Conservation (phyloP, 2,113 vertebrate genomes). For the Elaphurus davidianus region DNA sequence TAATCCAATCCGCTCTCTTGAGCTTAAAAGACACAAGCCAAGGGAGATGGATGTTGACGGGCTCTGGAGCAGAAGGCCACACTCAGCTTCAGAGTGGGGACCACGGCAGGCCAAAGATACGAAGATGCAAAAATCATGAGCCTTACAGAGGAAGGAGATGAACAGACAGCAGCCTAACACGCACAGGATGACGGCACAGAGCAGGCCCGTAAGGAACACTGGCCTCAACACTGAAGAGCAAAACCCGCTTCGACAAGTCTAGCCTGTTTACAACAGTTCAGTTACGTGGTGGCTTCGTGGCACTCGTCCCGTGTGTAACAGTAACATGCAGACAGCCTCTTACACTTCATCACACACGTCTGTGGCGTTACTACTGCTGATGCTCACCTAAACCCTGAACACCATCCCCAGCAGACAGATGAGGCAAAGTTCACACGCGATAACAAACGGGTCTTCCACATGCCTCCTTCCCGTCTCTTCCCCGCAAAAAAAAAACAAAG, state of each 20-base stretch:
- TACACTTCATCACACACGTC: not conserved
- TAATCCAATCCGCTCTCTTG: not conserved
- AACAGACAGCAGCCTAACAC: accelerated
- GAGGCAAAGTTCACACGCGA: not conserved
- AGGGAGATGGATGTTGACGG: not conserved
- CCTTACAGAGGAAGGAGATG: not conserved
- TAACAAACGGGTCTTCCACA: not conserved
- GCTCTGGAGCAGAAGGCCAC: not conserved
- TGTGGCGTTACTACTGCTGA: not conserved
- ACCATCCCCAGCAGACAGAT: not conserved
- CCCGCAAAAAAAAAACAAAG: not conserved
- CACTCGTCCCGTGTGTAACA: not conserved
- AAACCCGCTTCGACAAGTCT: not conserved
- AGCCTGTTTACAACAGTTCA: not conserved
- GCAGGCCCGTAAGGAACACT: not conserved
- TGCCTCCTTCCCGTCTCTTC: not conserved
- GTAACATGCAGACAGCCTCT: not conserved
- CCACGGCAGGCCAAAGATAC: not conserved
- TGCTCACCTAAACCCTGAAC: not conserved
- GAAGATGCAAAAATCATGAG: not conserved
- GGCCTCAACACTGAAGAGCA: not conserved
- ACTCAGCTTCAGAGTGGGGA: not conserved
- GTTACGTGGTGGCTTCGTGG: not conserved
- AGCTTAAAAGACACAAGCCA: not conserved
- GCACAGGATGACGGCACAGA: not conserved